Conservation (phyloP, 2,888 invertebrate genomes). For the Melolontha melolontha region DNA sequence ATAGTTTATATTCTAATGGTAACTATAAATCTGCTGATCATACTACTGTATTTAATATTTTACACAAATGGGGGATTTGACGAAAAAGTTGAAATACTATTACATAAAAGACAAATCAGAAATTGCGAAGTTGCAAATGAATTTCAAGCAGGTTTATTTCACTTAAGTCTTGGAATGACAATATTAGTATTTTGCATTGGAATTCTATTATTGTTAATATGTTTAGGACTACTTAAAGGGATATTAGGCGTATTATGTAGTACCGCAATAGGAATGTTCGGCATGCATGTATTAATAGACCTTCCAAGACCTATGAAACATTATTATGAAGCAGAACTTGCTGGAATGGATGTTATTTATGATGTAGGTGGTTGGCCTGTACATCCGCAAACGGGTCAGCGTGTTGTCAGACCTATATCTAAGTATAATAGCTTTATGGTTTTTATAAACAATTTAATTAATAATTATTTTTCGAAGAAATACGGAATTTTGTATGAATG, state of each 20-base stretch:
- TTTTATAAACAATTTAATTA: conserved; percentile 20
- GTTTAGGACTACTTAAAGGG: conserved; percentile 50
- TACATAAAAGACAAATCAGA: conserved; percentile 31
- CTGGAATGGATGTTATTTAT: conserved; percentile 55
- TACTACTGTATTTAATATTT: conserved; percentile 2
- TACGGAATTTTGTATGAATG: conserved; percentile 65
- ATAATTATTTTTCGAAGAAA: conserved; percentile 56
- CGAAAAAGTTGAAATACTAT: conserved; percentile 37
- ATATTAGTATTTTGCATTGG: conserved; percentile 30
- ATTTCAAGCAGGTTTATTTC: not conserved
- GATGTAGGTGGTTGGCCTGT: conserved; percentile 60
- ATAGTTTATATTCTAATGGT: conserved; percentile 25
- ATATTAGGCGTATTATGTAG: conserved; percentile 47
- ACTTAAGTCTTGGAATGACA: conserved; percentile 35
- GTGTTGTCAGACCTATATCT: conserved; percentile 62
- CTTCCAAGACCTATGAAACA: conserved; percentile 53
- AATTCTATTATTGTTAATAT: conserved; percentile 39
- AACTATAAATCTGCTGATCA: conserved; percentile 24
- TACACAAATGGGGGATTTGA: conserved; percentile 37
- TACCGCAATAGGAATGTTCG: conserved; percentile 54
- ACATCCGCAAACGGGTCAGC: conserved; percentile 60
- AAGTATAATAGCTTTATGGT: conserved; percentile 39
- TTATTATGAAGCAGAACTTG: conserved; percentile 60
- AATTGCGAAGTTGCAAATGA: conserved; percentile 12
- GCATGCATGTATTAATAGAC: conserved; percentile 53